These are phyloP conservation scores for Oryctes rhinoceros DNA, from an alignment of 1,140 invertebrate genomes.

Conservation along the genomic window DNA sequence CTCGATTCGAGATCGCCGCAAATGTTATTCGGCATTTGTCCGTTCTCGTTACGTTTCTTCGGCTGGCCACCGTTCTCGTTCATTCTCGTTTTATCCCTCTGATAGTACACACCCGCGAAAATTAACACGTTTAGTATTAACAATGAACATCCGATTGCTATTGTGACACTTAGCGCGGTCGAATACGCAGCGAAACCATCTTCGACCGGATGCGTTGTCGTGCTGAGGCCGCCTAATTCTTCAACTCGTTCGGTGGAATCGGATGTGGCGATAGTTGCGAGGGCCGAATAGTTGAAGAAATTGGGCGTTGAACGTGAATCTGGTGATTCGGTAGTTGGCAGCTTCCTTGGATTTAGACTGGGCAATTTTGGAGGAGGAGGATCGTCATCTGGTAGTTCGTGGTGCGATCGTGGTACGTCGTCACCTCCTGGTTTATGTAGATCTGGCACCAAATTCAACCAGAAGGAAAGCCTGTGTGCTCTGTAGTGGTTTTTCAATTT, in stretches of 20 bases:
- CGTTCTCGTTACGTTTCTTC: constrained; percentile 82
- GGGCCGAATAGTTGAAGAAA: constrained; percentile 52
- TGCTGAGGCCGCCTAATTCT: constrained; percentile 60
- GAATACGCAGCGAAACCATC: constrained; percentile 88
- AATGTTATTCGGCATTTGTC: constrained; percentile 84
- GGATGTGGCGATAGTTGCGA: constrained; percentile 57
- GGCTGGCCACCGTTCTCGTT: constrained; percentile 67
- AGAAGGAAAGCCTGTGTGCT: constrained; percentile 92
- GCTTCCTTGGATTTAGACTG: constrained; percentile 64
- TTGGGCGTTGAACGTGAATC: constrained; percentile 55
- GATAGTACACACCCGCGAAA: constrained; percentile 93
- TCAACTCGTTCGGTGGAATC: constrained; percentile 57
- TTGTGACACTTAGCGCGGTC: constrained; percentile 88
- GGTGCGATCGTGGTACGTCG: constrained; percentile 85
- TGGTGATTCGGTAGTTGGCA: constrained; percentile 65
- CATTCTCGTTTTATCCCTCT: constrained; percentile 83
- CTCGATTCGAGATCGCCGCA: constrained; percentile 78
- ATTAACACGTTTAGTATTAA: constrained; percentile 91
- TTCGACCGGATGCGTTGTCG: constrained; percentile 71
- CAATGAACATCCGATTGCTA: constrained; percentile 92
- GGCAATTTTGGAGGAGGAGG: constrained; percentile 65
- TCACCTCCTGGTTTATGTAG: constrained; percentile 89
- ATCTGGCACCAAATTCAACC: constrained; percentile 94
- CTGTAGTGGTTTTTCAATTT: constrained; percentile 94
- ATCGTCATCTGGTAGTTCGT: constrained; percentile 82